Percentiles rank a stretch among this genome's conserved stretches.
Evolutionary conservation across 2,113 vertebrate species (phyloP).

Genomic region (Scomber colias): DNA sequence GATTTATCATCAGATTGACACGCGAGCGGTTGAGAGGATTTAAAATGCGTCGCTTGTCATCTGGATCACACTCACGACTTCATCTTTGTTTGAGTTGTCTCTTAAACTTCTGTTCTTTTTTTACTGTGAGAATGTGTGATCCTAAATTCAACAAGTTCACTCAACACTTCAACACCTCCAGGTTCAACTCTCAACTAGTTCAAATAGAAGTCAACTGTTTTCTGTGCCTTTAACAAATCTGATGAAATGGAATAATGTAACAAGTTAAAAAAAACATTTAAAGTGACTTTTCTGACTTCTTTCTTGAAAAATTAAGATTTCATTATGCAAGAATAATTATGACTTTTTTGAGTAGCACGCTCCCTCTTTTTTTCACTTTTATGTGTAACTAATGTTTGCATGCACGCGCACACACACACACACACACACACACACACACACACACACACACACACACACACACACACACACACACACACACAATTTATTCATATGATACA

Average conservation of each 20-base stretch:
- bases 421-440: too few relatives aligned
- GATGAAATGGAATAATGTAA: too few relatives aligned
- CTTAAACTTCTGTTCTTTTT: background rate
- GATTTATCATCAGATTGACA: slow-evolving; percentile 48
- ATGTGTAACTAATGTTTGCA: too few relatives aligned
- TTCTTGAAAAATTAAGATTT: background rate
- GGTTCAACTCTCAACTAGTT: background rate
- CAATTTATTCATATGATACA: too few relatives aligned
- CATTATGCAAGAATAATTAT: background rate
- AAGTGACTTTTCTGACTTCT: too few relatives aligned
- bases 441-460: too few relatives aligned
- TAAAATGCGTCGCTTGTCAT: slow-evolving; percentile 9
- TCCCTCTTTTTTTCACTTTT: too few relatives aligned
- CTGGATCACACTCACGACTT: background rate
- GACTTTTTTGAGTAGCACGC: background rate
- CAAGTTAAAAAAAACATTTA: too few relatives aligned
- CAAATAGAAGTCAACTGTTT: too few relatives aligned
- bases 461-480: too few relatives aligned
- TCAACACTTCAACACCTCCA: too few relatives aligned
- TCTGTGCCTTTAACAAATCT: background rate
- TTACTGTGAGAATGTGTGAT: background rate
- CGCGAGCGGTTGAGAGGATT: background rate
- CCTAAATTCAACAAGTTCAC: background rate
- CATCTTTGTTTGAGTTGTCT: background rate
- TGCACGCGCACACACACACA: too few relatives aligned